Percentiles rank a stretch among this genome's conserved stretches.
phyloP scores from a whole-genome alignment of 2,797 vertebrate species.

The Gymnothorax reevesii region DNA sequence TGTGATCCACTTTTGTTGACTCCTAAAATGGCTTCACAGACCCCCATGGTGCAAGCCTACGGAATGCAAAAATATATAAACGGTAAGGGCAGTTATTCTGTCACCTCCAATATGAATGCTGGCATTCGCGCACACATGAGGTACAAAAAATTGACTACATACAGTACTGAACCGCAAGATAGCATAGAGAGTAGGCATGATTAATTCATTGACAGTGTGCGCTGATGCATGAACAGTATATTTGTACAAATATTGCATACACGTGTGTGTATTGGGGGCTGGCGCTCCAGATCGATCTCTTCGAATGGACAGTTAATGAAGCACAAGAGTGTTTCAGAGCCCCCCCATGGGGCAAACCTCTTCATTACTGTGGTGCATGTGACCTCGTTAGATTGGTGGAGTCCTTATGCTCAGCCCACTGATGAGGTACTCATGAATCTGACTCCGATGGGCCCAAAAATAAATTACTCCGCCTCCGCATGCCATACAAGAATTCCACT shows the following conservation, averaged over 20 bases:
- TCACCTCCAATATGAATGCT: neutral
- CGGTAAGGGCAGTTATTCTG: neutral
- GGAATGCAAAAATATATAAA: neutral
- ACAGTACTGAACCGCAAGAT: neutral
- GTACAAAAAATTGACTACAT: neutral
- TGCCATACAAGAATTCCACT: neutral
- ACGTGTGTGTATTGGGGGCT: neutral
- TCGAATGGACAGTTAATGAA: neutral
- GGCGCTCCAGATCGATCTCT: neutral
- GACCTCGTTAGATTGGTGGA: neutral
- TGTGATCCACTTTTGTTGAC: neutral
- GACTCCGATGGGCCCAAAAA: neutral
- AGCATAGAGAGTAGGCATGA: neutral
- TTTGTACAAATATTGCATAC: neutral
- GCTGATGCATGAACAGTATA: neutral
- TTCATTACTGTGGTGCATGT: neutral
- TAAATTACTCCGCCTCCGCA: neutral
- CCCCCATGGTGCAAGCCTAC: neutral
- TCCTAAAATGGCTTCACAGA: neutral
- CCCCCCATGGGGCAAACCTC: neutral
- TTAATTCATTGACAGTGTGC: neutral
- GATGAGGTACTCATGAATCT: neutral
- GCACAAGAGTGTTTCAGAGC: neutral
- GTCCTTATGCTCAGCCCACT: neutral
- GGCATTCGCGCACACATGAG: neutral